Conservation (phyloP, 35 echinoderm and acorn worm species). For the Diadema setosum region DNA sequence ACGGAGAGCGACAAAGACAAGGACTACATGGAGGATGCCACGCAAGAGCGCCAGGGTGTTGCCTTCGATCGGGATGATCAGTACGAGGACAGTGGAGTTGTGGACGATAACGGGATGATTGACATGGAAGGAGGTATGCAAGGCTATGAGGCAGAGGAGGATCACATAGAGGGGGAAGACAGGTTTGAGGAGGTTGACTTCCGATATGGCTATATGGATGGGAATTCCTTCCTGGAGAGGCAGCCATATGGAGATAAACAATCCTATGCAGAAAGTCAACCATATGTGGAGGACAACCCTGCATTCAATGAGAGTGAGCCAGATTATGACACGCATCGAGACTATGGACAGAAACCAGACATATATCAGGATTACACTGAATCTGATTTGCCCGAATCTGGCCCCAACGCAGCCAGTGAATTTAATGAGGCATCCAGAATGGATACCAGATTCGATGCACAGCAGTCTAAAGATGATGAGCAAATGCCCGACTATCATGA, state of each 20-base stretch:
- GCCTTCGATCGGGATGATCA: conserved; percentile 43
- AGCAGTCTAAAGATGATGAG: conserved; percentile 8
- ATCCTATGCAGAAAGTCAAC: background rate
- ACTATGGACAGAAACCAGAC: background rate
- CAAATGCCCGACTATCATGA: background rate
- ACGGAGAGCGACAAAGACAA: conserved; percentile 57
- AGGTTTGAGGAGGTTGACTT: conserved; percentile 58
- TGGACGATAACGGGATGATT: conserved; percentile 22
- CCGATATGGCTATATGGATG: conserved; percentile 9
- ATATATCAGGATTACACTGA: background rate
- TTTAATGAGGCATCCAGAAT: background rate
- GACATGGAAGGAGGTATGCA: conserved; percentile 21
- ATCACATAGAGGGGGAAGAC: conserved; percentile 35
- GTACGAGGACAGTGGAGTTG: conserved; percentile 5
- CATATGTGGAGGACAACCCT: conserved; percentile 28
- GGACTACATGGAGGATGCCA: conserved; percentile 29
- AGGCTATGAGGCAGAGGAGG: conserved; percentile 41
- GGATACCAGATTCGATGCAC: background rate
- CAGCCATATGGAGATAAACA: too few species aligned
- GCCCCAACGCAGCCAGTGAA: background rate
- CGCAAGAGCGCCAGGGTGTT: background rate
- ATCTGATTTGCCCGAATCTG: conserved; percentile 35
- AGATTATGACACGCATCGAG: background rate
- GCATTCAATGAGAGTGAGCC: conserved; percentile 13
- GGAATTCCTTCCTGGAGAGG: background rate